Evolutionary conservation across 2,113 vertebrate genomes (phyloP).

Genomic region (Uropsilus gracilis): DNA sequence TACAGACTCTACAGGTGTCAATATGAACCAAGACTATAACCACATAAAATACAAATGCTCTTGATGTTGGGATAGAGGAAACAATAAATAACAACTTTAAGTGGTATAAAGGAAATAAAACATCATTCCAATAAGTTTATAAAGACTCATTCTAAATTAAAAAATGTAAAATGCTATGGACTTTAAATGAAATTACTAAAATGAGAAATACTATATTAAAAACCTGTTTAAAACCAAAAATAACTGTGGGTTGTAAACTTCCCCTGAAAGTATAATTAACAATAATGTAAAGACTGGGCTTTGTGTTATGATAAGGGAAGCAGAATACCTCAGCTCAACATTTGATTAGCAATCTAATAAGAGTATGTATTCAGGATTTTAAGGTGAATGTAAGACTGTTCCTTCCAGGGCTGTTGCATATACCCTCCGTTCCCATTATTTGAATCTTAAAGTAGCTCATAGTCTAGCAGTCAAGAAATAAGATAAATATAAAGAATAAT

Average conservation of each 20-base stretch:
- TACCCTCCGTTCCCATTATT: not conserved
- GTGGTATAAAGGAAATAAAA: conserved; percentile 70
- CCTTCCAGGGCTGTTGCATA: not conserved
- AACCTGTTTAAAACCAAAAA: conserved; percentile 58
- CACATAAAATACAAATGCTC: conserved; percentile 71
- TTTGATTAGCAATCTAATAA: not conserved
- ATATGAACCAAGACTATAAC: conserved; percentile 69
- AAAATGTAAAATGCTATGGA: conserved; percentile 73
- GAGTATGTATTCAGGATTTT: not conserved
- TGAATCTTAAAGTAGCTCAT: not conserved
- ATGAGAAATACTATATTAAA: conserved; percentile 74
- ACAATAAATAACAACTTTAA: conserved; percentile 78
- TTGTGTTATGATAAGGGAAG: not conserved
- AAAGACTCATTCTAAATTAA: conserved; percentile 69
- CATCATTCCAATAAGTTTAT: conserved; percentile 72
- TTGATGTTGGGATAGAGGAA: conserved; percentile 15
- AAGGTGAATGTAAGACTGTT: not conserved
- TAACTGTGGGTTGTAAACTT: conserved; percentile 33
- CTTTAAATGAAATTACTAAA: conserved; percentile 79
- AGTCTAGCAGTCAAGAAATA: not conserved
- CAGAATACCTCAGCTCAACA: not conserved
- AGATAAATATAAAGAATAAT: not conserved
- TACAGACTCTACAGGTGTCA: conserved; percentile 63
- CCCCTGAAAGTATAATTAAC: not conserved
- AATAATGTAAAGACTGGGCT: not conserved